Evolutionary conservation across 2,888 invertebrate genomes (phyloP), one percentile per base, ranked within the genome.

Genomic region (Pseudococcus longispinus): DNA sequence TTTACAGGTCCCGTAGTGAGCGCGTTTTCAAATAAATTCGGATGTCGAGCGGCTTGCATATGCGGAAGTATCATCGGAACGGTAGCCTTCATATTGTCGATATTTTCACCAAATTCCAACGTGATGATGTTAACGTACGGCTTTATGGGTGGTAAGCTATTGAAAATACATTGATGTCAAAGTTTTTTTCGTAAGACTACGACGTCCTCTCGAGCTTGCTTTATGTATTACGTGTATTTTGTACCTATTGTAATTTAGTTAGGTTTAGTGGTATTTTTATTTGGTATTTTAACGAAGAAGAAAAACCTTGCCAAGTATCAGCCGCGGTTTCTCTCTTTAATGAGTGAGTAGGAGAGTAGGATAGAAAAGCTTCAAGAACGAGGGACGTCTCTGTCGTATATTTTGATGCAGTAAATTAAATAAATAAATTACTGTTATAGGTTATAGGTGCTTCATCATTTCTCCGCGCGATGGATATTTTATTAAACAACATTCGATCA

Each of bases 21-120:
- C 89, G 98, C 98, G 88, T 92, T 99, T 90, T 97, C 98, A 89
- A 99, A 99, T 92, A 97, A 96, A 91, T 99, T 94, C 91, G 99
- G 98, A 9, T 98, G 98, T 90, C 94, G 98, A 44, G 93, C 95
- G 6, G 98, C 99, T 13, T 98, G 98, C 90, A 96, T 99, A 89
- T 94, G 95, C 5, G 99, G 99, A 32, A 95, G 97, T 89, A 90
- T 98, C 70, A 93, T 98, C 51, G 96, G 96, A 18, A 93, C 96
- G 65, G 90, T 93, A 2, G 97, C 97, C 23, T 97, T 98, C 91
- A 95, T 95, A 83, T 92, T 97, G 87, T 95, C 97, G 89, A 95
- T 95, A n/a, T 95, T 96, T 91, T 96, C 97, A 90, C 94, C 94
- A 83, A 95, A 95, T 89, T 95, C 98, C 88, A 94, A 95, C 90